Base-by-base conservation (phyloP, 2,113 vertebrate genomes). In the Fukomys damarensis region DNA sequence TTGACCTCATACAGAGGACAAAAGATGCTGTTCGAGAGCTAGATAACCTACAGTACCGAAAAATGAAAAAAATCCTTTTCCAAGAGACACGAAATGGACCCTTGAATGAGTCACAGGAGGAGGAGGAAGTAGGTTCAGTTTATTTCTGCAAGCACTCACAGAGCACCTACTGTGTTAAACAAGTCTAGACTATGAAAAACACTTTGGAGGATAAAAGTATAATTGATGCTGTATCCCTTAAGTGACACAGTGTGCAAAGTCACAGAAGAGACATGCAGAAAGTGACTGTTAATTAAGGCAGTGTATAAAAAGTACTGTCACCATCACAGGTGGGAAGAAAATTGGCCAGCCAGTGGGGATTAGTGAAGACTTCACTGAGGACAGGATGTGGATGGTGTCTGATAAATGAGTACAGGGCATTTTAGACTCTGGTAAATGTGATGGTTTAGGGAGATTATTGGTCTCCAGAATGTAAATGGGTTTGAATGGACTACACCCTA, bases 51-150 rank as follows among this genome's bases (percentile, higher is more conserved):
- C 99, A 99, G 98, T 99, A 99, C 98, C 98, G 99, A 94, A 99
- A 99, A 98, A 99, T 99, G 99, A 99, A 99, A 98, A 99, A 99
- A 97, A 99, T 99, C 97, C 99, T 99, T 32, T 99, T 99, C 98
- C 99, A 99, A 92, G 99, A 99, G 98, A 99, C 99, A 5, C 98
- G 99, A 96, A 99, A 99, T 0, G 99, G 99, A 43, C 99, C 99
- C 10, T 98, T 99, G 98, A 99, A 99, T 24, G 99, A 99, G 97
- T 99, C 99, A 82, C 99, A 99, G 90, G 99, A 99, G 95, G 99
- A 99, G 46, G 99, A 99, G 95, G 99, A 99, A 99, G 99, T 99
- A 98, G 52, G 98, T 98, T 13, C 38, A 2, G 1, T 96, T 77
- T 49, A 58, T 93, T 86, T 92, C 81, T 61, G 22, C 24, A 56